phyloP scores from a whole-genome alignment of 2,113 vertebrate species.

The Perca flavescens region DNA sequence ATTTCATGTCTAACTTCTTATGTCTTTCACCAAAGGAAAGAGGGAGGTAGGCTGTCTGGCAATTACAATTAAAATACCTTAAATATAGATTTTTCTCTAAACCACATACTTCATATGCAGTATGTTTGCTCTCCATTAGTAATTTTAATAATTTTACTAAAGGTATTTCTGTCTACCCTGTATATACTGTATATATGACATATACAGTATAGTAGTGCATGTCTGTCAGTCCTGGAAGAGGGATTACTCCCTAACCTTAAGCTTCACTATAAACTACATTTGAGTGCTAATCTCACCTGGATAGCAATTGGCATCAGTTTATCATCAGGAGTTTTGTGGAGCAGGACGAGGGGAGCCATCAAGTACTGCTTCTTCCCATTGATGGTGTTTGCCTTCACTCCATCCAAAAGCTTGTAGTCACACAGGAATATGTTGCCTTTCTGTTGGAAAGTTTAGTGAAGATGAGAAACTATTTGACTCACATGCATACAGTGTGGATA shows the following conservation, averaged over 20 bases:
- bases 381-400: slow-evolving; percentile 70
- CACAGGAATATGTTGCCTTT: slow-evolving; percentile 85
- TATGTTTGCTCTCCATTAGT: no score
- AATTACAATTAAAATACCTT: neutral
- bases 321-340: slow-evolving; percentile 62
- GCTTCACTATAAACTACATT: neutral
- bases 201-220: no score
- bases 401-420: slow-evolving; percentile 82
- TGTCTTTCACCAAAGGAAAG: neutral
- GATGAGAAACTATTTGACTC: neutral
- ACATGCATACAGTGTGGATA: no score
- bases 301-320: slow-evolving; percentile 82
- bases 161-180: no score
- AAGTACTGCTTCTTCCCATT: slow-evolving; percentile 80
- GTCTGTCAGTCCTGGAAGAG: neutral
- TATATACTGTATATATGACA: no score
- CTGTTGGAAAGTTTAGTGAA: slow-evolving; percentile 54
- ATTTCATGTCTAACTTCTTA: neutral
- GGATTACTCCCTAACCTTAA: neutral
- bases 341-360: slow-evolving; percentile 81
- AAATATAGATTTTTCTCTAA: neutral
- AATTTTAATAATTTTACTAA: no score
- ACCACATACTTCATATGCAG: neutral
- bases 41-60: neutral
- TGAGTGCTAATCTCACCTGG: slow-evolving; percentile 74